phyloP scores from a whole-genome alignment of 2,888 invertebrate species.

The Nephrocerus scutellatus region DNA sequence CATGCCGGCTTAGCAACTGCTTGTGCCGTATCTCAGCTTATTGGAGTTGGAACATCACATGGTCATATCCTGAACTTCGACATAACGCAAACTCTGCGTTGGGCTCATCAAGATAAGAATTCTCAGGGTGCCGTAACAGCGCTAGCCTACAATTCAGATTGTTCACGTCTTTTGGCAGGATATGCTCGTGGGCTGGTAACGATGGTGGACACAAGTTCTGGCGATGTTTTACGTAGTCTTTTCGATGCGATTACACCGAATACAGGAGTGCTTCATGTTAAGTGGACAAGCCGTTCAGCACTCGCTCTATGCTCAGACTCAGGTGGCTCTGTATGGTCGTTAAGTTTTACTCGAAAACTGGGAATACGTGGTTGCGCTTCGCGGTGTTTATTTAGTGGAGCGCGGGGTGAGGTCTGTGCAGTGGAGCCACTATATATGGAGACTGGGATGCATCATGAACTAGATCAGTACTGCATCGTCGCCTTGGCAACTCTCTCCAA shows the following conservation, averaged over 20 bases:
- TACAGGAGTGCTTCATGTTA: conserved; percentile 69
- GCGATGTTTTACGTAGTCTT: conserved; percentile 66
- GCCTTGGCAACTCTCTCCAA: conserved; percentile 90
- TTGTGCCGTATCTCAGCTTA: conserved; percentile 68
- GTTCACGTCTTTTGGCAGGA: conserved; percentile 74
- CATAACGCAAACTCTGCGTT: conserved; percentile 77
- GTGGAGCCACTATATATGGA: conserved; percentile 58
- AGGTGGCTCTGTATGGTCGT: conserved; percentile 92
- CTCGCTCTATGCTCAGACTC: conserved; percentile 81
- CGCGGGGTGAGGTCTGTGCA: conserved; percentile 85
- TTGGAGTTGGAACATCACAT: conserved; percentile 92
- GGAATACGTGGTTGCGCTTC: conserved; percentile 85
- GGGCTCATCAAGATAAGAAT: conserved; percentile 64
- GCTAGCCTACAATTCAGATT: conserved; percentile 79
- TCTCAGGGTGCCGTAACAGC: conserved; percentile 75
- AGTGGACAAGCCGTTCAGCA: conserved; percentile 61
- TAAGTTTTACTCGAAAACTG: conserved; percentile 80
- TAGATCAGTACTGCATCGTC: conserved; percentile 69
- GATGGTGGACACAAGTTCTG: conserved; percentile 81
- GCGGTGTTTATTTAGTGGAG: conserved; percentile 93
- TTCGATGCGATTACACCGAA: conserved; percentile 78
- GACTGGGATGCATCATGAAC: conserved; percentile 53
- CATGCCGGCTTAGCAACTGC: conserved; percentile 85
- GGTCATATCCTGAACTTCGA: conserved; percentile 85
- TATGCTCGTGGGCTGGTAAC: conserved; percentile 75